phyloP scores from a whole-genome alignment of 2,888 invertebrate genomes.

The Lottia gigantea region DNA sequence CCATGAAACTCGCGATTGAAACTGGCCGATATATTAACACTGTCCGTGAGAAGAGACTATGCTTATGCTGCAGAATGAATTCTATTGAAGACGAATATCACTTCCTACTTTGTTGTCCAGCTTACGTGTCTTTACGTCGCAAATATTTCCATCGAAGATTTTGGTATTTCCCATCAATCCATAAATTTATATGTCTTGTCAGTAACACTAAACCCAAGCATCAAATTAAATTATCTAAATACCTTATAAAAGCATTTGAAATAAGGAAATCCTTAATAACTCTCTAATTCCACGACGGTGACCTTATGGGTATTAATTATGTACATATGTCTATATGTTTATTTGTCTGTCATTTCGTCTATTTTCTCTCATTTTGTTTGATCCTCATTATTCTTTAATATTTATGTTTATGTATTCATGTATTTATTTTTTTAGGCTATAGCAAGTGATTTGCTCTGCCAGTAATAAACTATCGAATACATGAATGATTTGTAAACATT shows the following conservation, averaged over 20 bases:
- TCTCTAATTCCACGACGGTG: too few species aligned
- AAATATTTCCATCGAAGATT: background rate
- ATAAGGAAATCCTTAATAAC: background rate
- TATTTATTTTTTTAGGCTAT: too few species aligned
- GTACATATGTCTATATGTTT: too few species aligned
- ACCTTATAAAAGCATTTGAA: background rate
- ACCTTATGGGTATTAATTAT: too few species aligned
- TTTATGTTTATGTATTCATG: too few species aligned
- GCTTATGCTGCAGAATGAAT: background rate
- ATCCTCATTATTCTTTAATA: too few species aligned
- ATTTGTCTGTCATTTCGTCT: too few species aligned
- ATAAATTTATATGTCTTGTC: background rate
- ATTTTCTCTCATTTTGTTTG: too few species aligned
- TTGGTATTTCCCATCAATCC: background rate
- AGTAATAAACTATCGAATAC: too few species aligned
- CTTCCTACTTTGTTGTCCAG: background rate
- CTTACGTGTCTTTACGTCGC: background rate
- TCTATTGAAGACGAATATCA: background rate
- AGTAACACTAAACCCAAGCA: background rate
- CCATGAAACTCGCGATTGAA: background rate
- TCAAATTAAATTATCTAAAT: background rate
- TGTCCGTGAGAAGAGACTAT: background rate
- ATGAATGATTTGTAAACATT: too few species aligned
- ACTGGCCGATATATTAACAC: background rate
- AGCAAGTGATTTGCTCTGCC: too few species aligned